Conservation (phyloP, 2,888 invertebrate genomes). For the Eupithecia centaureata region DNA sequence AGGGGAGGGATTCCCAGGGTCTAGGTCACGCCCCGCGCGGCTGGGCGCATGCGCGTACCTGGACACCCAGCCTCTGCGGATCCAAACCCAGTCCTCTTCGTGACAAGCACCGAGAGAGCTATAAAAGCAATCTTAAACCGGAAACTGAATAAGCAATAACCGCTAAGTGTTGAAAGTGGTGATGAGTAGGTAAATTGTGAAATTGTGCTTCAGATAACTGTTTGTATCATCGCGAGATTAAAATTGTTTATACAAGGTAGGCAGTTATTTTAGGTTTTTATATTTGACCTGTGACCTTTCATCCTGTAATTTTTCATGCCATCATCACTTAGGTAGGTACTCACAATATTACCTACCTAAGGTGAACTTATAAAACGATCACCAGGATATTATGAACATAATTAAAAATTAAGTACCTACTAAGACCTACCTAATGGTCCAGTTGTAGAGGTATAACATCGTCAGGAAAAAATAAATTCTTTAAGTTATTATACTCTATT, state of each 20-base stretch:
- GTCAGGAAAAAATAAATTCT: too few relatives aligned
- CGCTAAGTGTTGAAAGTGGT: background rate
- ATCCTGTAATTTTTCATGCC: background rate
- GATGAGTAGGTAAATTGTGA: background rate
- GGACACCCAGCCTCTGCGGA: slow-evolving; percentile 55
- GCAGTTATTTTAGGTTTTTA: background rate
- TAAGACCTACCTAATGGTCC: too few relatives aligned
- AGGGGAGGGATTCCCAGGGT: slow-evolving; percentile 79
- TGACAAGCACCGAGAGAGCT: slow-evolving; percentile 46
- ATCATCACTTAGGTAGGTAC: background rate
- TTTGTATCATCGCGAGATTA: background rate
- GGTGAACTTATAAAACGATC: background rate
- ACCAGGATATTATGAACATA: background rate
- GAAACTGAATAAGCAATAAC: slow-evolving; percentile 3
- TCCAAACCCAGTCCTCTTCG: slow-evolving; percentile 62
- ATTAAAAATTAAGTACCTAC: background rate
- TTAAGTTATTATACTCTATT: too few relatives aligned
- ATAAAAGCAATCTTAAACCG: slow-evolving; percentile 3
- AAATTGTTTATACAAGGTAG: background rate
- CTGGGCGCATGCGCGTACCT: slow-evolving; percentile 70
- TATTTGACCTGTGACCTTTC: background rate
- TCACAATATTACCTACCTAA: background rate
- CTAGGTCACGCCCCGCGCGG: slow-evolving; percentile 82
- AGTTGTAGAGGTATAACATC: too few relatives aligned
- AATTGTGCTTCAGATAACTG: background rate